Conservation (phyloP, 2,888 invertebrate species). For the Timandra comae region DNA sequence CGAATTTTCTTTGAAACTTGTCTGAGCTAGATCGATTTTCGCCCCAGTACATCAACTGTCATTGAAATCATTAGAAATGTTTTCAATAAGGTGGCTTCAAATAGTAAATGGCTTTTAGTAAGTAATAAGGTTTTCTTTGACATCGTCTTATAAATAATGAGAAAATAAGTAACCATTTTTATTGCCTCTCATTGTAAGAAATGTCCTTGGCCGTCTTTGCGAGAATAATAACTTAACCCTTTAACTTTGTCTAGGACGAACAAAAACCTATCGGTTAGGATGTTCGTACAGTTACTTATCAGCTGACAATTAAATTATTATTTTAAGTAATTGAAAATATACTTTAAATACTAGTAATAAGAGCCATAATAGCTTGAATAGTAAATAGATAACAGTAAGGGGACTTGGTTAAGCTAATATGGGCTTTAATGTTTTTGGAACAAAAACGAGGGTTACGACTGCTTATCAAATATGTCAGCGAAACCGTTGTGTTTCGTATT, state of each 20-base stretch:
- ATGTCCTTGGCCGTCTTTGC: too few species aligned
- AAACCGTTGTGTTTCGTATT: constrained; percentile 26
- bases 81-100: too few species aligned
- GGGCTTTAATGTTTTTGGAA: constrained; percentile 34
- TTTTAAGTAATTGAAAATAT: not conserved
- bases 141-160: too few species aligned
- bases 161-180: too few species aligned
- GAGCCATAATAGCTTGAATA: constrained; percentile 13
- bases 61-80: too few species aligned
- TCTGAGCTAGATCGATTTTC: too few species aligned
- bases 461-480: constrained; percentile 31
- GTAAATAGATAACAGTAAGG: constrained; percentile 17
- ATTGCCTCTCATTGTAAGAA: too few species aligned
- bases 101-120: too few species aligned
- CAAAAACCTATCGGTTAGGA: constrained; percentile 44
- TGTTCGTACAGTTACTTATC: constrained; percentile 38
- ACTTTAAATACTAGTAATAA: not conserved
- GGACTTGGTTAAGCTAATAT: constrained; percentile 29
- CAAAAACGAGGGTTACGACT: constrained; percentile 14
- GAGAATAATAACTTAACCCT: constrained; percentile 1
- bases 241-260: constrained; percentile 17
- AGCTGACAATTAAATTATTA: constrained; percentile 20
- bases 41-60: too few species aligned
- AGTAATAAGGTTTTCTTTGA: too few species aligned
- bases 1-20: too few species aligned